Base-by-base conservation (phyloP, 2,113 vertebrate genomes). In the Hemicordylus capensis region DNA sequence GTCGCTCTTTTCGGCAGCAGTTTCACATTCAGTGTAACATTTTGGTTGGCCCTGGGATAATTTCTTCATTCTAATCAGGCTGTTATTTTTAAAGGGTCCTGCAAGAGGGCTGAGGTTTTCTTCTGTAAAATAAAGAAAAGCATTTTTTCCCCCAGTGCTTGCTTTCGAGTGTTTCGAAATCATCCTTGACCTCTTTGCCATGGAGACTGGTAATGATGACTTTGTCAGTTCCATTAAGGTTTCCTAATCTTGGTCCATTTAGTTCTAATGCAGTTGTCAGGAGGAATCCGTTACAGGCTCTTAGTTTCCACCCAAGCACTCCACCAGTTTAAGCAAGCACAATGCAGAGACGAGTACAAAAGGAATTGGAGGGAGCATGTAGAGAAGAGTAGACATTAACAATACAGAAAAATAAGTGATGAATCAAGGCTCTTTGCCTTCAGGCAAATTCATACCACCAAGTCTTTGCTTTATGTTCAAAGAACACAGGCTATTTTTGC, bases 211-310 rank as follows among this genome's bases (percentile, higher is more conserved):
- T 82, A 61, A 42, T 86, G 83, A 74, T 85, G 26, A 61, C 10
- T 83, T 82, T 90, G 61, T 91, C 58, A 81, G 70, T 88, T 79
- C 86, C 37, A 72, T 61, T 83, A 89, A 6, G 77, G 83, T 39
- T 76, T 74, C 20, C 24, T 90, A 66, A 84, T 91, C 61, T 89
- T 75, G 34, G 58, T 34, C 61, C 70, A 80, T 88, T 93, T 91
- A 88, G 31, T 81, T 73, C 74, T 88, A 93, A 92, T 85, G 78
- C 70, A 87, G 76, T 78, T 89, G 87, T 76, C 83, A 90, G 34
- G 24, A 88, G 83, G 63, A 92, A 90, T 90, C 58, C 88, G 42
- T 75, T 80, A 73, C 12, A 87, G 81, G 24, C 9, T 81, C 67
- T 89, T 78, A 73, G 80, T 12, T 70, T 92, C 72, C 64, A 66